Evolutionary conservation across 2,888 invertebrate genomes (phyloP).

Genomic region (Diploptera punctata): DNA sequence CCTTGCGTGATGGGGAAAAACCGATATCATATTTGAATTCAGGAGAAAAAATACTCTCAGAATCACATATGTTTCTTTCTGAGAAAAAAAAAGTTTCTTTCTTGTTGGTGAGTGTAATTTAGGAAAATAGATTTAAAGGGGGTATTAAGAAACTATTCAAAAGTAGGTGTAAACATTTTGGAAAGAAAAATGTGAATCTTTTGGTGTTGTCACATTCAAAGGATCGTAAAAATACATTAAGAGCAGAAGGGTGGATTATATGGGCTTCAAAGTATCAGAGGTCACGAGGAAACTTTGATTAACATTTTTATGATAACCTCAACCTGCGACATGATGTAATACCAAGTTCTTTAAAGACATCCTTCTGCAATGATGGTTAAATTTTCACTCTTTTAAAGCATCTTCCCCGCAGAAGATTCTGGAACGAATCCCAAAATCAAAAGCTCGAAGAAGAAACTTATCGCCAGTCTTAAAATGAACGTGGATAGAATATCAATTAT

Average conservation of each 20-base stretch:
- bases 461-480: conserved; percentile 2
- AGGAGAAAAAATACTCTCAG: too few species aligned
- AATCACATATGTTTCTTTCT: too few species aligned
- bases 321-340: not conserved
- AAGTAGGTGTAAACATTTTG: not conserved
- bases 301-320: not conserved
- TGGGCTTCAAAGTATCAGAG: conserved; percentile 3
- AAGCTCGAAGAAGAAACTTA: conserved; percentile 1
- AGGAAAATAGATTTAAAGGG: conserved; percentile 1
- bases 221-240: conserved; percentile 2
- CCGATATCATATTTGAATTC: too few species aligned
- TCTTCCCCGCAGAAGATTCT: not conserved
- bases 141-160: conserved; percentile 4
- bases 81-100: too few species aligned
- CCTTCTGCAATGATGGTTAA: not conserved
- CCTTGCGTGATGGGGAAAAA: too few species aligned
- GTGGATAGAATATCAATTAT: conserved; percentile 15
- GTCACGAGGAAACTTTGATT: not conserved
- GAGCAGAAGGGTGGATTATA: too few species aligned
- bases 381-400: too few species aligned
- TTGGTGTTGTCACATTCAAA: not conserved
- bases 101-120: too few species aligned
- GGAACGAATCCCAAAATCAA: not conserved
- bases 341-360: conserved; percentile 1
- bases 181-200: not conserved